Evolutionary conservation across 2,113 vertebrate species (phyloP).

Genomic region (Crypturellus undulatus): DNA sequence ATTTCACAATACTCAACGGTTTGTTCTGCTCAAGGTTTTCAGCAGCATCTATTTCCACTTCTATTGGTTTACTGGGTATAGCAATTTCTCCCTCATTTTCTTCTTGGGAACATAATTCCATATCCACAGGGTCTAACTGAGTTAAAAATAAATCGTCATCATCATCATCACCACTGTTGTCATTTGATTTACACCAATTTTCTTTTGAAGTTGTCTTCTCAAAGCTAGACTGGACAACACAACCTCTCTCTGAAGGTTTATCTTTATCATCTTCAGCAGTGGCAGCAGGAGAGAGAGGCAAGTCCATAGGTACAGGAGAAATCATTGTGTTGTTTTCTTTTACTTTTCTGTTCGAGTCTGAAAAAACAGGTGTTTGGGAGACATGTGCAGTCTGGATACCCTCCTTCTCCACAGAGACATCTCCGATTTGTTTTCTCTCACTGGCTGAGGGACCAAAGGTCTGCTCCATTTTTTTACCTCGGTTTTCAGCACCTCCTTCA

Average conservation of each 20-base stretch:
- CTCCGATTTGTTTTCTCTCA: background rate
- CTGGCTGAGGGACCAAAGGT: rapidly evolving
- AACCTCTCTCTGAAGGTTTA: background rate
- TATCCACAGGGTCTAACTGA: constrained; percentile 80
- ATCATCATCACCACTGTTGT: background rate
- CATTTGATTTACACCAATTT: background rate
- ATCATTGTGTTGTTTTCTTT: background rate
- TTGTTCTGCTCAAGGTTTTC: background rate
- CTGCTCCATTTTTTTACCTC: background rate
- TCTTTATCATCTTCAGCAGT: background rate
- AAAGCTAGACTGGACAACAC: background rate
- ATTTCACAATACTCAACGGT: background rate
- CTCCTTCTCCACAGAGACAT: background rate
- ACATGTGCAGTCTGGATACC: rapidly evolving
- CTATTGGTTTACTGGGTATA: background rate
- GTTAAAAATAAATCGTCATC: constrained; percentile 80
- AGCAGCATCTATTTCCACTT: background rate
- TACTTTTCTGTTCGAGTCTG: background rate
- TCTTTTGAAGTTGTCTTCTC: background rate
- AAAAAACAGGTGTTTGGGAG: background rate
- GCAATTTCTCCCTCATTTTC: constrained; percentile 22
- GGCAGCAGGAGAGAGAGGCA: background rate
- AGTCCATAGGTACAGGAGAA: background rate
- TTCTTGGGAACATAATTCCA: constrained; percentile 80
- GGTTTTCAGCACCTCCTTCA: background rate